Conservation (phyloP, 2,113 vertebrate species). For the Pipra filicauda region DNA sequence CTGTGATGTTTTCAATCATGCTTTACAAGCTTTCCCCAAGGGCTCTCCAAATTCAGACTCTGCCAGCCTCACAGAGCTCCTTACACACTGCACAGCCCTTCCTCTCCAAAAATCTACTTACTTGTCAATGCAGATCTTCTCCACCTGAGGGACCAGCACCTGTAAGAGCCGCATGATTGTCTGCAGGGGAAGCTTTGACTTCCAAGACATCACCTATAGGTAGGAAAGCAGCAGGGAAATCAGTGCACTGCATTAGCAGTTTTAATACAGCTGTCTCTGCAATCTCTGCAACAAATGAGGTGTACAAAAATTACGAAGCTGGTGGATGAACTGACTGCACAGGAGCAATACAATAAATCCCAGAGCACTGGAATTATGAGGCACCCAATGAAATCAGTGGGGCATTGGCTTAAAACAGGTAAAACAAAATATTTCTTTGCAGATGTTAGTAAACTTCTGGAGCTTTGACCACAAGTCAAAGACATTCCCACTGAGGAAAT, state of each 20-base stretch:
- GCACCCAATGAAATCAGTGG: background rate
- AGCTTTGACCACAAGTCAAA: background rate
- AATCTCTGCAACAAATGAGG: background rate
- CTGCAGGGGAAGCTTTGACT: conserved; percentile 93
- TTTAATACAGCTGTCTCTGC: background rate
- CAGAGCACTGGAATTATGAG: background rate
- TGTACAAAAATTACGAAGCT: background rate
- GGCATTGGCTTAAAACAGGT: background rate
- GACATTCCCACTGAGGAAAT: background rate
- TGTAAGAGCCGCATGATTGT: conserved; percentile 97
- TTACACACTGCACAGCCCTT: background rate
- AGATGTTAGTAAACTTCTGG: background rate
- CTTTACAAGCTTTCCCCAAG: background rate
- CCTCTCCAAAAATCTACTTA: conserved; percentile 49
- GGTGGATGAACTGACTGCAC: background rate
- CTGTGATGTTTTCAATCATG: background rate
- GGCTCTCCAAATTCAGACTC: background rate
- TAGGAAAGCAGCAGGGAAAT: background rate
- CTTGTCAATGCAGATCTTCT: conserved; percentile 99
- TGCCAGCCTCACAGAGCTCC: background rate
- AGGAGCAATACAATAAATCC: background rate
- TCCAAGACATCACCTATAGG: conserved; percentile 91
- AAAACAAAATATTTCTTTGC: background rate
- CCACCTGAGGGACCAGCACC: conserved; percentile 96
- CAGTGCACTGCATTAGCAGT: background rate